Base-by-base conservation (phyloP, 1,140 invertebrate species). In the Drosophila grimshawi region DNA sequence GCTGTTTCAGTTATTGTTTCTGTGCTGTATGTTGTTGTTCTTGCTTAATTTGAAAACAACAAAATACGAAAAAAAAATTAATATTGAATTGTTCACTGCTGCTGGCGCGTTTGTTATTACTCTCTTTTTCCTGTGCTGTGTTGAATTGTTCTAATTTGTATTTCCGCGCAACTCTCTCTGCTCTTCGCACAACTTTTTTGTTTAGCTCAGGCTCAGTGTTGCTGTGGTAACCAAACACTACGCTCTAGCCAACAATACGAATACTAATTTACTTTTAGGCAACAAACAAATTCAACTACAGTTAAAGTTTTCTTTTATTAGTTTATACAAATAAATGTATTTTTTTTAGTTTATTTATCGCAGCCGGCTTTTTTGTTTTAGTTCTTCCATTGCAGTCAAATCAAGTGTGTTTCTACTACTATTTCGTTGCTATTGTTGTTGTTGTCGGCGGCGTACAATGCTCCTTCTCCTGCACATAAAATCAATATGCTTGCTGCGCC, bases 401-500 rank as follows among this genome's bases (percentile, higher is more conserved):
- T 35, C 7, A 45, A 30, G 27, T 46, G 7, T 29, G 46, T 52
- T 37, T 72, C 30, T 65, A 66, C 35, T 76, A 70, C 66, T 55
- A 65, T 71, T 69, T 52, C 39, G 52, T 33, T 39, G 45, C 11
- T 61, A 57, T 51, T 68, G 29, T 61, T 41, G 27, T 59, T 33
- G 57, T 70, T 45, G 37, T 63, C 71, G 52, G 30, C 48, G 73
- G 62, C 78, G 60, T 85, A 80, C 81, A 76, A 81, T 86, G 81
- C 74, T 85, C 78, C 81, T 76, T 29, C 59, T 64, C 41, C 60
- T 78, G 59, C 78, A 70, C 74, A 86, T 81, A 81, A 86, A 86
- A 86, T 86, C 81, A 75, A 86, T 86, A 81, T 77, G 80, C 49
- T 80, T 77, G 83, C 83, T 88, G 85, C 83, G 83, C 83, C 80